Evolutionary conservation across 2,888 invertebrate species (phyloP).

Genomic region (Acronicta psi): DNA sequence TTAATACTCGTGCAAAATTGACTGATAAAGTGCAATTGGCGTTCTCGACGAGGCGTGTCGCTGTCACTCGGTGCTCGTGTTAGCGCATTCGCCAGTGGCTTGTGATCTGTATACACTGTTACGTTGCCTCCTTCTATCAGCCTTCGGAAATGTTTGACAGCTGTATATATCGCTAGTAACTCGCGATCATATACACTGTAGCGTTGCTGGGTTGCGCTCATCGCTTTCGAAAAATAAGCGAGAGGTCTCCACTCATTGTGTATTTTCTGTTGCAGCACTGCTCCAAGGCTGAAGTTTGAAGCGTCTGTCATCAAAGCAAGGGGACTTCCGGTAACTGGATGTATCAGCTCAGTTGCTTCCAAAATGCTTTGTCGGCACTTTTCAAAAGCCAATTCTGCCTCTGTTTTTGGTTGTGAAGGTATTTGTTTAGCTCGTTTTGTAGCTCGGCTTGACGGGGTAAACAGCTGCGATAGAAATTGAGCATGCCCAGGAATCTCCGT

Average conservation of each 20-base stretch:
- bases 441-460: slow-evolving; percentile 8
- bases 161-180: not conserved
- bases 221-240: not conserved
- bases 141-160: not conserved
- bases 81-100: no score
- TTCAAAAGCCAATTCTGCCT: no score
- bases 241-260: not conserved
- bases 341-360: not conserved
- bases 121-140: not conserved
- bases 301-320: not conserved
- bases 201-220: not conserved
- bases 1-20: slow-evolving; percentile 35
- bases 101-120: no score
- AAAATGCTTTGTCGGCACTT: no score
- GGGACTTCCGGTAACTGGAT: not conserved
- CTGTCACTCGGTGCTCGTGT: no score
- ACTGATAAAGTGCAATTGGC: no score
- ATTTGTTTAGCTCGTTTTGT: not conserved
- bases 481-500: slow-evolving; percentile 4
- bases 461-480: slow-evolving; percentile 5
- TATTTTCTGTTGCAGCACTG: not conserved
- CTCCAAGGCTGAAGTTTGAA: not conserved
- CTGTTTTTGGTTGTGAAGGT: no score
- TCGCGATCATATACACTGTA: not conserved
- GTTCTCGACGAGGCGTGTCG: no score